Percentiles rank a stretch among this genome's conserved stretches.
Conservation (phyloP, 2,797 vertebrate species). For the Anas acuta region DNA sequence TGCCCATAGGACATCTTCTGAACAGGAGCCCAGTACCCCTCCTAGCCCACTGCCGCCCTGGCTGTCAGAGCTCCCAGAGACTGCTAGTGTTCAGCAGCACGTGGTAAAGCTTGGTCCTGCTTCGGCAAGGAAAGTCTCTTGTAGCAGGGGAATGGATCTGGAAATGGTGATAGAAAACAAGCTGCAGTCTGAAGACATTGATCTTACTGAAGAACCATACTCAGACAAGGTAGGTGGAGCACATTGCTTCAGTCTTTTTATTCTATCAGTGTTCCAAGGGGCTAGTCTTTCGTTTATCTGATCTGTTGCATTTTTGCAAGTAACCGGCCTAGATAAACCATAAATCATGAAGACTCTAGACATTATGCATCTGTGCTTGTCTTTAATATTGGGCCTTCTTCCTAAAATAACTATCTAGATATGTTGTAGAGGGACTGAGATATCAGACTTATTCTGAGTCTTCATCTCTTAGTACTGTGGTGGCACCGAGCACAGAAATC, state of each 20-base stretch:
- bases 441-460: neutral
- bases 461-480: neutral
- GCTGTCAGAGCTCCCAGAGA: slow-evolving; percentile 80
- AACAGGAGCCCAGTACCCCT: slow-evolving; percentile 78
- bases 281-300: neutral
- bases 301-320: neutral
- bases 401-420: neutral
- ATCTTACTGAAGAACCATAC: slow-evolving; percentile 96
- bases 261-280: neutral
- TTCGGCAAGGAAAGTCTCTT: slow-evolving; percentile 82
- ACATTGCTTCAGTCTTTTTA: neutral
- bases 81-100: slow-evolving; percentile 79
- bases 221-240: slow-evolving; percentile 90
- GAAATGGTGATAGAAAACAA: slow-evolving; percentile 89
- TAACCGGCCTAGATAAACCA: neutral
- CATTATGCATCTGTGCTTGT: neutral
- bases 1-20: slow-evolving; percentile 56
- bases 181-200: slow-evolving; percentile 88
- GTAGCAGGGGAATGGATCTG: slow-evolving; percentile 86
- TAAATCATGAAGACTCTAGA: neutral
- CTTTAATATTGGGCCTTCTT: neutral
- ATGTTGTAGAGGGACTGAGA: neutral
- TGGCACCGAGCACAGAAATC: neutral
- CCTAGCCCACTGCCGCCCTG: slow-evolving; percentile 84
- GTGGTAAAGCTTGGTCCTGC: slow-evolving; percentile 84